These are phyloP conservation scores for Periphyllus acericola DNA, from an alignment of 2,888 invertebrate genomes.

Conservation along the genomic window DNA sequence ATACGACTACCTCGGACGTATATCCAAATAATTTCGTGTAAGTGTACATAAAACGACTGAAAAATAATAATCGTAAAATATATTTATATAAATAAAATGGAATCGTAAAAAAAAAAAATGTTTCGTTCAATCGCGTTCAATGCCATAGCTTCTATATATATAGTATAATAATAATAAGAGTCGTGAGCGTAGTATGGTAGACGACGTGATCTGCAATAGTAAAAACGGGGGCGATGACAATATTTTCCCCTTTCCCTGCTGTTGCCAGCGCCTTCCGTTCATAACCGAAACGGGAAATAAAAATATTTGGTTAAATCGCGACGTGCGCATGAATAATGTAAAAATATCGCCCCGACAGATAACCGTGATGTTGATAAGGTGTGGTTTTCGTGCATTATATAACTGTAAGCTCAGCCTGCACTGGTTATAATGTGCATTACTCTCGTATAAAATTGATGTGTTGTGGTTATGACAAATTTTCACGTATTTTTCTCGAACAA, in stretches of 20 bases:
- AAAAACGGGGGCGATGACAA: conserved; percentile 7
- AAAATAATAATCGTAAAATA: not conserved
- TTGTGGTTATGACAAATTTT: no score
- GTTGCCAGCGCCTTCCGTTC: not conserved
- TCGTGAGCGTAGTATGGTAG: not conserved
- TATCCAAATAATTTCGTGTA: not conserved
- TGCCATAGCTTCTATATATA: not conserved
- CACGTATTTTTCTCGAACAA: no score
- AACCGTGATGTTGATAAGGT: not conserved
- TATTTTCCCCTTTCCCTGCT: not conserved
- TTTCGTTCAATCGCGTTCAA: not conserved
- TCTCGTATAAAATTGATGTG: no score
- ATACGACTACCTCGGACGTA: not conserved
- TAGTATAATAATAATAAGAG: not conserved
- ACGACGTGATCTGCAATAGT: conserved; percentile 35
- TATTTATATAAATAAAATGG: not conserved
- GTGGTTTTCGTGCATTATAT: not conserved
- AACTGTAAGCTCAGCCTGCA: no score
- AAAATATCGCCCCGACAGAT: not conserved
- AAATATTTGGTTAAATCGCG: conserved; percentile 24
- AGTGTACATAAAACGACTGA: not conserved
- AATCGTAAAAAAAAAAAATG: not conserved
- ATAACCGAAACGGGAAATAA: conserved; percentile 31
- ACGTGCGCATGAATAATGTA: conserved; percentile 34
- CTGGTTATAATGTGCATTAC: no score